These are phyloP conservation scores for Megalopta genalis DNA, from an alignment of 1,140 invertebrate species.

Conservation along the genomic window DNA sequence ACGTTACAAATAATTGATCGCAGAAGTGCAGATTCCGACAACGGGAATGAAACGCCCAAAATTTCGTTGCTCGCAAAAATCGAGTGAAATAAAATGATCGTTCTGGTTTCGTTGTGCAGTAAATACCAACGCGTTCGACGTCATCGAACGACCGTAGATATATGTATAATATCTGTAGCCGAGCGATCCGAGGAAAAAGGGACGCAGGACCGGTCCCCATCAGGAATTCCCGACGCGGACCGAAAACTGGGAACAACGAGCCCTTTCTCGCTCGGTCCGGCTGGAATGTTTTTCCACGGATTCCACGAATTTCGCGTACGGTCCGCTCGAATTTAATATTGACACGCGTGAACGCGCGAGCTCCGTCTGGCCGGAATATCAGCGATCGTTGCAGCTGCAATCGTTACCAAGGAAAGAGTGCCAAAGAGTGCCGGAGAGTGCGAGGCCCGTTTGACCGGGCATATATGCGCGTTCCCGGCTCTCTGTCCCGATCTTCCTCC, in stretches of 20 bases:
- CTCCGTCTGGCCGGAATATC: conserved; percentile 6
- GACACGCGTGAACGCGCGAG: conserved; percentile 40
- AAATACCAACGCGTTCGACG: too few relatives aligned
- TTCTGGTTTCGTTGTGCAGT: too few relatives aligned
- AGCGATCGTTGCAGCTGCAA: conserved; percentile 26
- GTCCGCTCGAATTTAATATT: conserved; percentile 60
- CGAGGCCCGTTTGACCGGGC: not conserved
- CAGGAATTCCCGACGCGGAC: not conserved
- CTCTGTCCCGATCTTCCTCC: not conserved
- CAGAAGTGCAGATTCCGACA: too few relatives aligned
- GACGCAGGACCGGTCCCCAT: not conserved
- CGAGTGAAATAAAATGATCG: too few relatives aligned
- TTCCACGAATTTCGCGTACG: conserved; percentile 14
- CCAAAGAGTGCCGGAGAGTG: not conserved
- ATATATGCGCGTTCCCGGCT: too few relatives aligned
- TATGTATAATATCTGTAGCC: too few relatives aligned
- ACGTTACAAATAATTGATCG: too few relatives aligned
- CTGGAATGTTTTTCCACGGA: conserved; percentile 25
- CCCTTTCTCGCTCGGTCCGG: not conserved
- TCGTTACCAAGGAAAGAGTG: conserved; percentile 7
- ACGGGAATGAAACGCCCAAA: too few relatives aligned
- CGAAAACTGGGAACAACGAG: not conserved
- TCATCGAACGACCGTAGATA: too few relatives aligned
- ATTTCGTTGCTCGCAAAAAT: too few relatives aligned
- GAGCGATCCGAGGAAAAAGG: too few relatives aligned